Base-by-base conservation (phyloP, 2,888 invertebrate genomes). In the Yponomeuta cagnagella region DNA sequence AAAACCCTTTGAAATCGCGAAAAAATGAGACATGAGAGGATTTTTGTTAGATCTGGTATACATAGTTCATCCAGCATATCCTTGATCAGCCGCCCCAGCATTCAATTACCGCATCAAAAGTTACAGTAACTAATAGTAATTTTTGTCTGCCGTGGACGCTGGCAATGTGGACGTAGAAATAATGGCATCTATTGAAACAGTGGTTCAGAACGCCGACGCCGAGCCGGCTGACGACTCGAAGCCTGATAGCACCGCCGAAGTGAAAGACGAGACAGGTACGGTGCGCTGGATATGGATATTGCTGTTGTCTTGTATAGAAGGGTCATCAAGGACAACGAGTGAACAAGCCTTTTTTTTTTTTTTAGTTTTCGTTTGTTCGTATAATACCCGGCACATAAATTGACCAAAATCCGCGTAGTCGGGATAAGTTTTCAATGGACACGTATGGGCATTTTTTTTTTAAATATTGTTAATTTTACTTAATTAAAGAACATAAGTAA, bases 161-260 rank as follows among this genome's bases (percentile, higher is more conserved):
- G 84, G 83, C 89, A 82, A 84, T 83, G 80, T 87, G 89, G 90
- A 88, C 85, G n/a, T 89, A 92, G 96, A 96, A 79, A 96, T 96
- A 86, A 94, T 96, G 93, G 96, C 96, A 79, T 95, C 96, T 77
- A 96, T 96, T 84, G 96, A 97, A 90, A 96, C 96, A 78, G 97
- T 96, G 78, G 96, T 96, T 73, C 95, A 96, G 77, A 96, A 96
- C 75, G 94, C 95, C 74, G 95, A 94, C 88, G 91, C 91, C 77
- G 94, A 94, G 81, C 90, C 91, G 87, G 93, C 89, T 30, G 95
- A 95, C 75, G 94, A 94, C 79, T 85, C 90, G 77, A 95, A 95
- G 86, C 88, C 95, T n/a, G 95, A 95, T 82, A 88, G 87, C 84
- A 88, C 95, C 37, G 92, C 94, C 2, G 95, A 95, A 81, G 93